These are phyloP conservation scores for Nudaria mundana DNA, from an alignment of 2,888 invertebrate species.

Conservation along the genomic window DNA sequence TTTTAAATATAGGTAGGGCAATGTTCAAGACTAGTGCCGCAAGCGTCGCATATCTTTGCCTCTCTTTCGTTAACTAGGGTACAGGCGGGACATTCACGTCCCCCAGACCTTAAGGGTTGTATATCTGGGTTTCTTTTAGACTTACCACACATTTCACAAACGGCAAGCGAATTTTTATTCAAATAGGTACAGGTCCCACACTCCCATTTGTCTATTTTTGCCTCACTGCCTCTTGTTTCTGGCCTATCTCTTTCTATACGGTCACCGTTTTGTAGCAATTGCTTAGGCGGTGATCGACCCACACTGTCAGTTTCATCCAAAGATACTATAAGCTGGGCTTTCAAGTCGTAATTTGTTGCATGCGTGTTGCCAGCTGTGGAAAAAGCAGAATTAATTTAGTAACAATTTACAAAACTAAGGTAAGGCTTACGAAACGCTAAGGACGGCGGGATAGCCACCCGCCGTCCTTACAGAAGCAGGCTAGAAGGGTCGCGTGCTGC, in stretches of 20 bases:
- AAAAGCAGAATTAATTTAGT: not conserved
- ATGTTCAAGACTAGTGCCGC: slow-evolving; percentile 84
- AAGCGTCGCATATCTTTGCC: slow-evolving; percentile 84
- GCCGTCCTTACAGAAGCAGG: too few relatives aligned
- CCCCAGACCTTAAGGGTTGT: slow-evolving; percentile 86
- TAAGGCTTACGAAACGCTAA: too few relatives aligned
- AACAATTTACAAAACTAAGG: too few relatives aligned
- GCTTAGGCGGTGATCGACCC: slow-evolving; percentile 45
- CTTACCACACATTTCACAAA: slow-evolving; percentile 90
- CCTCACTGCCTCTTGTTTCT: slow-evolving; percentile 20
- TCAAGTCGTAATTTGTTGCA: slow-evolving; percentile 54
- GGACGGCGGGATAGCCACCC: too few relatives aligned
- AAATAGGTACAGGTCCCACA: slow-evolving; percentile 87
- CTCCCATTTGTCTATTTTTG: slow-evolving; percentile 79
- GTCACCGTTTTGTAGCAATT: slow-evolving; percentile 42
- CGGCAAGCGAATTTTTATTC: slow-evolving; percentile 76
- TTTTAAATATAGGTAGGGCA: slow-evolving; percentile 88
- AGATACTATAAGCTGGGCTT: slow-evolving; percentile 68
- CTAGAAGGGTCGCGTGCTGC: too few relatives aligned
- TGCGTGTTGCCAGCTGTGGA: slow-evolving; percentile 38
- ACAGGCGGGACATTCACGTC: slow-evolving; percentile 87
- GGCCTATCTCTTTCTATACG: slow-evolving; percentile 29
- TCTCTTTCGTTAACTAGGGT: slow-evolving; percentile 87
- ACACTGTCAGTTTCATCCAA: slow-evolving; percentile 63
- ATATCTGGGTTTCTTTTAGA: slow-evolving; percentile 82